Percentiles rank a stretch among this genome's conserved stretches.
These are phyloP conservation scores for Scaptomyza polygonia DNA, from an alignment of 2,888 invertebrate species.

Conservation along the genomic window DNA sequence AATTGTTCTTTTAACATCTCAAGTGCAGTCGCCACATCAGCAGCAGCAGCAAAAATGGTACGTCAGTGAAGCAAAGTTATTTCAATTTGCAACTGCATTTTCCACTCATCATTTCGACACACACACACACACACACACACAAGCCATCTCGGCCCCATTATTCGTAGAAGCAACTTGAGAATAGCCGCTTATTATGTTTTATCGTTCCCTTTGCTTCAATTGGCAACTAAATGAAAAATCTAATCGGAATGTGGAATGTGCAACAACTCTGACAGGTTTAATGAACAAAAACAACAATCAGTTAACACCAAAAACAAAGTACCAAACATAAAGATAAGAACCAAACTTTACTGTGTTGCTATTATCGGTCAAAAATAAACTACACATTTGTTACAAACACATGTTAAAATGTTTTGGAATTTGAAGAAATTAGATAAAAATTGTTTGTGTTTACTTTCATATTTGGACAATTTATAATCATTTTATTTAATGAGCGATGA, in stretches of 20 bases:
- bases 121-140: conserved; percentile 9
- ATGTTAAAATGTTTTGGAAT: conserved; percentile 19
- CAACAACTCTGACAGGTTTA: conserved; percentile 17
- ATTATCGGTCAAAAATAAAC: conserved; percentile 20
- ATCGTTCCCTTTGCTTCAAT: conserved; percentile 10
- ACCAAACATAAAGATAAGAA: conserved; percentile 24
- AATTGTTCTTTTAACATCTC: conserved; percentile 26
- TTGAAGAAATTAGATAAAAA: conserved; percentile 21
- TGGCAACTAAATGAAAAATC: conserved; percentile 16
- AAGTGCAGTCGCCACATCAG: conserved; percentile 22
- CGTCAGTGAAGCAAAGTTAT: conserved; percentile 19
- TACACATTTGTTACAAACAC: conserved; percentile 14
- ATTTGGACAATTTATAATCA: conserved; percentile 24
- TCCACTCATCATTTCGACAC: conserved; percentile 32
- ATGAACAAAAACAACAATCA: conserved; percentile 3
- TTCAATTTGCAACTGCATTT: conserved; percentile 54
- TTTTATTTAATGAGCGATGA: conserved; percentile 21
- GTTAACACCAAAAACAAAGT: conserved; percentile 14
- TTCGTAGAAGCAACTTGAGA: conserved; percentile 29
- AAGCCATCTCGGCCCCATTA: conserved; percentile 13
- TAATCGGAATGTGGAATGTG: conserved; percentile 3
- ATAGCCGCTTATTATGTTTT: conserved; percentile 33
- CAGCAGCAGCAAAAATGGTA: conserved; percentile 5
- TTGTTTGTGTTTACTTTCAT: conserved; percentile 7
- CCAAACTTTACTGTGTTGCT: conserved; percentile 16